Percentiles rank a stretch among this genome's conserved stretches.
phyloP scores from a whole-genome alignment of 2,888 invertebrate species.

The Trissonchulus latispiculum region DNA sequence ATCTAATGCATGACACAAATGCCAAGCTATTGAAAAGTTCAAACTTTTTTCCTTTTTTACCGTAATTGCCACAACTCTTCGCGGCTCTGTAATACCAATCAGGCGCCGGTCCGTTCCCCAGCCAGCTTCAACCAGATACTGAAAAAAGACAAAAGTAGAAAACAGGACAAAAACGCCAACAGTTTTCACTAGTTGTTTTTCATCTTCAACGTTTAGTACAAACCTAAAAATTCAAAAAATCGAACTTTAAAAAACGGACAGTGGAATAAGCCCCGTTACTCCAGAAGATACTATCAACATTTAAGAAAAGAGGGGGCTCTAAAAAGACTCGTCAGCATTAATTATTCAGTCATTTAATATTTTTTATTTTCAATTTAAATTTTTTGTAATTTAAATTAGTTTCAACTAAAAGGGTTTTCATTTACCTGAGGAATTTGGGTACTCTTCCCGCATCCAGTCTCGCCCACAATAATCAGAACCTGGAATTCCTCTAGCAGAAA shows the following conservation, averaged over 20 bases:
- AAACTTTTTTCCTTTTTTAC: slow-evolving; percentile 41
- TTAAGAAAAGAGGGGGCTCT: too few relatives aligned
- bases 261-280: too few relatives aligned
- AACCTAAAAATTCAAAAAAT: not conserved
- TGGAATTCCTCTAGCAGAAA: slow-evolving; percentile 81
- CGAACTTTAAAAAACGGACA: too few relatives aligned
- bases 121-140: slow-evolving; percentile 79
- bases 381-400: not conserved
- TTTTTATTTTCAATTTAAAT: too few relatives aligned
- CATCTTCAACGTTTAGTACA: slow-evolving; percentile 12
- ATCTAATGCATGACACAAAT: too few relatives aligned
- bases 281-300: too few relatives aligned
- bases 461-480: slow-evolving; percentile 69
- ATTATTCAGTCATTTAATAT: too few relatives aligned
- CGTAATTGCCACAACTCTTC: slow-evolving; percentile 76
- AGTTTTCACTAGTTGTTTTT: slow-evolving; percentile 25
- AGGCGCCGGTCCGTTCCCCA: slow-evolving; percentile 63
- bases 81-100: slow-evolving; percentile 81
- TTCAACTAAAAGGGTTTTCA: slow-evolving; percentile 22
- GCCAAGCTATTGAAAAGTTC: too few relatives aligned
- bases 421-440: slow-evolving; percentile 85
- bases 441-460: slow-evolving; percentile 91
- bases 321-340: too few relatives aligned
- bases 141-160: slow-evolving; percentile 36
- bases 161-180: slow-evolving; percentile 5